A percentile compares a stretch with the other conserved stretches of the same genome.
These are phyloP conservation scores for Mastomys coucha DNA, from an alignment of 2,113 vertebrate species.

Conservation along the genomic window DNA sequence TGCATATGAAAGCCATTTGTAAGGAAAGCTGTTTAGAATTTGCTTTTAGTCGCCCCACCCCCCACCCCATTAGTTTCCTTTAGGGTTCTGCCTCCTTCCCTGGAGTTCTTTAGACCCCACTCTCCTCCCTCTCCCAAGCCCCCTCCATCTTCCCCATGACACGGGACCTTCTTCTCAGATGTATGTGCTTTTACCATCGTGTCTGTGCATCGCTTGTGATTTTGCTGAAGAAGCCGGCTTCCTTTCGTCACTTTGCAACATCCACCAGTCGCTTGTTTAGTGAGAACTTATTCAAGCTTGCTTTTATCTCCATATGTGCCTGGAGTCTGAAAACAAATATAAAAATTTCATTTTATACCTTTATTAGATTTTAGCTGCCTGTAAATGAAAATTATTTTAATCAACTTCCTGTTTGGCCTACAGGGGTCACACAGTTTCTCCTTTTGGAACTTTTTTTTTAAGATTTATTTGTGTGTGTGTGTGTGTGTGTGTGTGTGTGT, in stretches of 20 bases:
- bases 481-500: background rate
- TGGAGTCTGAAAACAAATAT: background rate
- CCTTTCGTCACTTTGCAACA: constrained; percentile 46
- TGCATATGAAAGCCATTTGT: constrained; percentile 83
- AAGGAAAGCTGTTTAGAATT: constrained; percentile 78
- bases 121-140: constrained; percentile 15
- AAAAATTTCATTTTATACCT: constrained; percentile 61
- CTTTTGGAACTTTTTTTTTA: background rate
- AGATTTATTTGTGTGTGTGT: background rate
- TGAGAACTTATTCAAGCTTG: constrained; percentile 48
- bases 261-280: constrained; percentile 49
- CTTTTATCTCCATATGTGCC: constrained; percentile 48
- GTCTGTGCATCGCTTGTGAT: constrained; percentile 17
- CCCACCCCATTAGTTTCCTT: constrained; percentile 52
- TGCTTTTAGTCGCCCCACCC: constrained; percentile 44
- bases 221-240: constrained; percentile 45
- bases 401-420: constrained; percentile 3
- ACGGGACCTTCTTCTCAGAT: constrained; percentile 51
- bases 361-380: constrained; percentile 48
- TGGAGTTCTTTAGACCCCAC: constrained; percentile 62
- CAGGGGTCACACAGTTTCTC: background rate
- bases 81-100: constrained; percentile 58
- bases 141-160: background rate
- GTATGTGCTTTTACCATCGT: background rate
- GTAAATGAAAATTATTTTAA: constrained; percentile 54